Evolutionary conservation across 2,797 vertebrate species (phyloP).

Genomic region (Eurystomus glaucurus): DNA sequence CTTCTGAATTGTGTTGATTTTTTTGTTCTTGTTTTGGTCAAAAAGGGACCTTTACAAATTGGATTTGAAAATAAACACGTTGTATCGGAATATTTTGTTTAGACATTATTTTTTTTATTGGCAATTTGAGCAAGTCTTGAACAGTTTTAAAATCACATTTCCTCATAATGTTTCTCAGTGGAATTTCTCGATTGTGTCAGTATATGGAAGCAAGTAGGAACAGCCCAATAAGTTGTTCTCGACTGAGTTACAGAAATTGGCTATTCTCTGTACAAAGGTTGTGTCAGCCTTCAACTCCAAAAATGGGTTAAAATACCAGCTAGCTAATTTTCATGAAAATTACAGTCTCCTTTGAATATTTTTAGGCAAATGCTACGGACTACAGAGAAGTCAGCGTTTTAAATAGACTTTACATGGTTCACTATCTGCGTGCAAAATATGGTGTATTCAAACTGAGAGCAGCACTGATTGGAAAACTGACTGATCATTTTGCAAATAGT

Average conservation of each 20-base stretch:
- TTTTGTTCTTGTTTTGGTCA: constrained; percentile 78
- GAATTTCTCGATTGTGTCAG: background rate
- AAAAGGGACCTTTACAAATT: constrained; percentile 77
- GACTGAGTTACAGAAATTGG: background rate
- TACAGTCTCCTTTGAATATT: background rate
- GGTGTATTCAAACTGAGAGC: background rate
- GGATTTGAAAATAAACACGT: constrained; percentile 69
- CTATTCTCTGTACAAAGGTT: background rate
- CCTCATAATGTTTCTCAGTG: background rate
- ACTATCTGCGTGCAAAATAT: background rate
- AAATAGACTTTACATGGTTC: background rate
- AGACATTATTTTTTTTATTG: background rate
- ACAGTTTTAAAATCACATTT: background rate
- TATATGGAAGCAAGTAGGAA: background rate
- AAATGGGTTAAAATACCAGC: background rate
- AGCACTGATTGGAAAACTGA: fast-evolving
- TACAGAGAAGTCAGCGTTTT: background rate
- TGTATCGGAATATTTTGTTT: constrained; percentile 34
- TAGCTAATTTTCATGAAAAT: background rate
- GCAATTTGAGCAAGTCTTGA: background rate
- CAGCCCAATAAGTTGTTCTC: background rate
- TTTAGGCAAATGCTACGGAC: background rate
- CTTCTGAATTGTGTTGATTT: constrained; percentile 62
- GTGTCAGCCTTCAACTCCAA: background rate
- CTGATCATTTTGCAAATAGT: fast-evolving